Conservation (phyloP, 2,113 vertebrate species). For the Apteryx mantelli region DNA sequence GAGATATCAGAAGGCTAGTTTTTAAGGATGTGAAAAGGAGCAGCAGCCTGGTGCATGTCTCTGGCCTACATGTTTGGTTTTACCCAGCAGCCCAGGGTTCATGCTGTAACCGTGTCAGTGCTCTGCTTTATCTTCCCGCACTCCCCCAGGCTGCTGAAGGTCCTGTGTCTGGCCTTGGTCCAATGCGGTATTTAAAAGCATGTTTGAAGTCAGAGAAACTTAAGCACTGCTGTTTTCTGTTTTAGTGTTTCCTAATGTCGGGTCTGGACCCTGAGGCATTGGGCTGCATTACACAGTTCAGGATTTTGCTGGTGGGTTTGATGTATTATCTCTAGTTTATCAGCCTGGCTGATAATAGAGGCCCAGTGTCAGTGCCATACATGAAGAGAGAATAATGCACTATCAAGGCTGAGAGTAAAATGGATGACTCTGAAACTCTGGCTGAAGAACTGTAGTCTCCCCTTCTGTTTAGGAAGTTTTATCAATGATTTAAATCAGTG, state of each 20-base stretch:
- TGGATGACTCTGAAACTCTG: neutral
- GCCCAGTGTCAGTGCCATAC: neutral
- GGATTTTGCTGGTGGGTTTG: neutral
- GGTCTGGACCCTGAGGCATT: neutral
- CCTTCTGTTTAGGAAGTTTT: slow-evolving; percentile 64
- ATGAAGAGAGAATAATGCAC: neutral
- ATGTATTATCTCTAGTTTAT: neutral
- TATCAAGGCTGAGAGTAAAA: neutral
- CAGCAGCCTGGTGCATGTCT: neutral
- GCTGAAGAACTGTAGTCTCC: neutral
- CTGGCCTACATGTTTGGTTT: neutral
- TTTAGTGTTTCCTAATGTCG: neutral
- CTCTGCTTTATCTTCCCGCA: neutral
- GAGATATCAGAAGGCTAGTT: neutral
- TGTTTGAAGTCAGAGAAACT: neutral
- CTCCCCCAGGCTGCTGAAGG: neutral
- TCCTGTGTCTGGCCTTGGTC: neutral
- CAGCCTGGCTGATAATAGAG: neutral
- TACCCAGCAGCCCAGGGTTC: neutral
- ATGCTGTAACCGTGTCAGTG: neutral
- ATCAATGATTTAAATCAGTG: slow-evolving; percentile 45
- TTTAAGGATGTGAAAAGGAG: neutral
- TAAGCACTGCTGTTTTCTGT: neutral
- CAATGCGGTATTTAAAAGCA: neutral
- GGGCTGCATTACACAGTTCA: neutral